Base-by-base conservation (phyloP, 2,797 vertebrate genomes). In the Dicrostonyx torquatus region DNA sequence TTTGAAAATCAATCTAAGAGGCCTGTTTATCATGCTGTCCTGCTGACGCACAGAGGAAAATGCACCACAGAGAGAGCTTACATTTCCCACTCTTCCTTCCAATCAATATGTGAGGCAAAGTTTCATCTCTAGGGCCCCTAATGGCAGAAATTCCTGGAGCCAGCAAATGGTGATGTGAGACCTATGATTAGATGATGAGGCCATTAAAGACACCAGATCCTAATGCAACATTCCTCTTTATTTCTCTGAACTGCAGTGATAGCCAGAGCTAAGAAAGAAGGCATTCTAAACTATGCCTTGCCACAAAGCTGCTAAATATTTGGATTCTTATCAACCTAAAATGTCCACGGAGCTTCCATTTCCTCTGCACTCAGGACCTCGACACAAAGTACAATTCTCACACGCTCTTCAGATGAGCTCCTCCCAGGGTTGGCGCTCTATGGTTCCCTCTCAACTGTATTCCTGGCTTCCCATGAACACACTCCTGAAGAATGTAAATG, bases 71-170 rank as follows among this genome's bases (percentile, higher is more conserved):
- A 98, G 97, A 96, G 97, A 98, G 98, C 99, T 99, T 98, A 98
- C 98, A 99, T 99, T 99, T 99, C 99, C 98, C 98, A 98, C 98
- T 98, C 97, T 98, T 98, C 98, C 98, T 98, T 98, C 98, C 98
- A 99, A 99, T 99, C 99, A 98, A 99, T 99, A 99, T 98, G 98
- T 99, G 98, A 99, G 99, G 99, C 99, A 98, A 98, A 98, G 98
- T 99, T 99, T 99, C 99, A 99, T 99, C 99, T 99, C 98, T 97
- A 97, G 99, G 99, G 99, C 98, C 99, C 97, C 98, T 99, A 99
- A 99, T 99, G 99, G 99, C 99, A 99, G 99, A 99, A 99, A 99
- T 99, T 99, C 98, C 98, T 99, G 98, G 99, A 99, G 99, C 99
- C 98, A 98, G 98, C 98, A 98, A 98, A 98, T 99, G 98, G 99